Conservation (phyloP, 2,797 vertebrate species). For the Neosilurus hyrtlii region DNA sequence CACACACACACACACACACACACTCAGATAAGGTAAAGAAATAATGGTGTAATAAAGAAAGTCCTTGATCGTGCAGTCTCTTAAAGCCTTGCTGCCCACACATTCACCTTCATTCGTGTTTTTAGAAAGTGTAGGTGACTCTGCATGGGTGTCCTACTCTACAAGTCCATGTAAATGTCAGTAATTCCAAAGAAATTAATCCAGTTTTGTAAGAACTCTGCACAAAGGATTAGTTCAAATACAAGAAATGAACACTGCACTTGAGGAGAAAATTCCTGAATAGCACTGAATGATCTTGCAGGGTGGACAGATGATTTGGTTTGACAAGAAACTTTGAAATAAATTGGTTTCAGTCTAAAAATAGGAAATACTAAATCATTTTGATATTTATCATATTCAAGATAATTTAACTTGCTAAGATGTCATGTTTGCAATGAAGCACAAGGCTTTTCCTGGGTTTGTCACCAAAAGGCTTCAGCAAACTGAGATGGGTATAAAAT, state of each 20-base stretch:
- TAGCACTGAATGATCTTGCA: no score
- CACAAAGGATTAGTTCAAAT: no score
- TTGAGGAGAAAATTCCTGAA: no score
- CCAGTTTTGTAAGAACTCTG: neutral
- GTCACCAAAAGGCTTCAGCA: neutral
- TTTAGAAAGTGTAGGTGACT: neutral
- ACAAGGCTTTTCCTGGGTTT: neutral
- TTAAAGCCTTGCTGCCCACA: neutral
- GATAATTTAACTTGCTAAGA: no score
- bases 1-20: neutral
- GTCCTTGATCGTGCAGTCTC: conserved; percentile 24
- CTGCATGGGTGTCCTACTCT: neutral
- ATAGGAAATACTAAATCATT: no score
- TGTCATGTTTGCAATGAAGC: neutral
- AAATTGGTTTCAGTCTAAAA: no score
- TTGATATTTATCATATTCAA: no score
- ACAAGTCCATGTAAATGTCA: no score
- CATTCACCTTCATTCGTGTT: conserved; percentile 18
- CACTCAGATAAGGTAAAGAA: neutral
- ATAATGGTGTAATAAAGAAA: conserved; percentile 12
- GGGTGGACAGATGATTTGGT: no score
- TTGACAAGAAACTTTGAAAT: no score
- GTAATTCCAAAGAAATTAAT: neutral
- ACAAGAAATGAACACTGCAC: no score
- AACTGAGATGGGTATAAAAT: neutral